Percentiles rank a stretch among this genome's conserved stretches.
Conservation (phyloP, 1,140 invertebrate species). For the Macrobrachium rosenbergii region DNA sequence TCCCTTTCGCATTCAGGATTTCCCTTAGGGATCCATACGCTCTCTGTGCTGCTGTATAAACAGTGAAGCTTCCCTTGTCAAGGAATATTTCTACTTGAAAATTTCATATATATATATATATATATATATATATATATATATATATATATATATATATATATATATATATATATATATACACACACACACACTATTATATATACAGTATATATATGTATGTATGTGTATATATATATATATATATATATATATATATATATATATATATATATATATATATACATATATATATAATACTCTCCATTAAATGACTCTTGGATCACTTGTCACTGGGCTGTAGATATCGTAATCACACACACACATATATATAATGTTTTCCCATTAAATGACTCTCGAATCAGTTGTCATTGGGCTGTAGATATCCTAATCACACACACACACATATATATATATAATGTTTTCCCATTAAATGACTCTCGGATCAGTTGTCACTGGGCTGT, state of each 20-base stretch:
- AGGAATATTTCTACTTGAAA: neutral
- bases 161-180: slow-evolving; percentile 9
- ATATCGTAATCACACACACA: too few species aligned
- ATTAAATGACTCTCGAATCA: too few species aligned
- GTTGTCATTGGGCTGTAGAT: too few species aligned
- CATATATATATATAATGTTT: neutral
- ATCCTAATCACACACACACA: neutral
- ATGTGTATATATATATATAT: neutral
- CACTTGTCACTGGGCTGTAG: too few species aligned
- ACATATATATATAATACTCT: neutral
- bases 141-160: slow-evolving; percentile 27
- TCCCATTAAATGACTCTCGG: too few species aligned
- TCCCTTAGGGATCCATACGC: too few species aligned
- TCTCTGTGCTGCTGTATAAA: too few species aligned
- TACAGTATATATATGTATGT: neutral
- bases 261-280: neutral
- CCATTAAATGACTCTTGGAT: too few species aligned
- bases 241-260: neutral
- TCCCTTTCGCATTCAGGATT: too few species aligned
- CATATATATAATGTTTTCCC: neutral
- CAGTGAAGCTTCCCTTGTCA: too few species aligned
- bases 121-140: slow-evolving; percentile 27
- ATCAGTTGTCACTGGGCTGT: too few species aligned
- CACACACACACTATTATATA: neutral
- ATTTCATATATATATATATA: slow-evolving; percentile 1